phyloP scores from a whole-genome alignment of 2,113 vertebrate genomes.

The Macquaria ambigua region DNA sequence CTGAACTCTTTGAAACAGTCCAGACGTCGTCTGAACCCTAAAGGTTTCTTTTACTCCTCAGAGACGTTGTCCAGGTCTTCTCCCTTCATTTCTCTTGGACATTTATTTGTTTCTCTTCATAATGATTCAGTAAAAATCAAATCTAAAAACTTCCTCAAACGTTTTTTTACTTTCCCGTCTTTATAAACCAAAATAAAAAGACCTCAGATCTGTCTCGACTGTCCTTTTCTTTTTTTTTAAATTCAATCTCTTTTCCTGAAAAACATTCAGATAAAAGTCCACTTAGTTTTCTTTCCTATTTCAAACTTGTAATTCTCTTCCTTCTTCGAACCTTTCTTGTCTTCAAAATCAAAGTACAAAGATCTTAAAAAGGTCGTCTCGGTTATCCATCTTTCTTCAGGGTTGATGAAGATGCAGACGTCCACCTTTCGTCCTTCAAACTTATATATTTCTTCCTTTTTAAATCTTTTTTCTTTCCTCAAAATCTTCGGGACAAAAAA shows the following conservation, averaged over 20 bases:
- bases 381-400: not conserved
- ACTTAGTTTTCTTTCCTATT: not conserved
- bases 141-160: not conserved
- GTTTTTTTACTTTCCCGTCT: not conserved
- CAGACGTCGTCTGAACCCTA: too few species aligned
- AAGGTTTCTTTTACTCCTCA: too few species aligned
- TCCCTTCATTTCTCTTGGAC: not conserved
- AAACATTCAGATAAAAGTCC: not conserved
- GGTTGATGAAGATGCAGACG: not conserved
- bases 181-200: not conserved
- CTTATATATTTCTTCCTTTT: not conserved
- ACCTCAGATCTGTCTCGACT: not conserved
- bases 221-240: not conserved
- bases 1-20: not conserved
- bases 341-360: not conserved
- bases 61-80: not conserved
- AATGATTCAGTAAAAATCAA: not conserved
- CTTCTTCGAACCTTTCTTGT: too few species aligned
- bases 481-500: too few species aligned
- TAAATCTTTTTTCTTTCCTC: not conserved
- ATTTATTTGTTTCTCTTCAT: not conserved
- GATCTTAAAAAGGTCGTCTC: not conserved
- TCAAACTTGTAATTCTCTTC: not conserved
- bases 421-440: too few species aligned
- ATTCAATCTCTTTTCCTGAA: not conserved